These are phyloP conservation scores for Semnornis frantzii DNA, from an alignment of 2,113 vertebrate species.

Conservation along the genomic window DNA sequence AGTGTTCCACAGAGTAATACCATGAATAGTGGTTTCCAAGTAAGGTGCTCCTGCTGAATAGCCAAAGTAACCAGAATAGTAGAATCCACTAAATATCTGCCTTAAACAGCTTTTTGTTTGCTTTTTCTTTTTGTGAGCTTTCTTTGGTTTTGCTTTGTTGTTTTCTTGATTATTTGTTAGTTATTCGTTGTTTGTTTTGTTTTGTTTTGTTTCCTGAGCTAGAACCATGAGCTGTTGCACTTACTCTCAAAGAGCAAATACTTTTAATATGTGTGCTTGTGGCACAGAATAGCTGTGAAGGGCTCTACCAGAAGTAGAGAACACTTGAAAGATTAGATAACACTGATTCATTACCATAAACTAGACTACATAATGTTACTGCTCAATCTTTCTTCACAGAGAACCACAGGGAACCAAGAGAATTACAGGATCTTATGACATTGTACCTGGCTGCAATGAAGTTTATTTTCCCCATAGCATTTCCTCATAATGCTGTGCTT, in stretches of 20 bases:
- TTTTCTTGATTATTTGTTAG: background rate
- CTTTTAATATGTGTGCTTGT: background rate
- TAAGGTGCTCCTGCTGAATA: background rate
- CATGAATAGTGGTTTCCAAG: background rate
- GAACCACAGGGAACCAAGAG: background rate
- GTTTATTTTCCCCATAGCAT: too few relatives aligned
- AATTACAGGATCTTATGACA: too few relatives aligned
- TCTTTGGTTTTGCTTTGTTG: too few relatives aligned
- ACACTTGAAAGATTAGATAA: background rate
- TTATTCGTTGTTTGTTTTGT: too few relatives aligned
- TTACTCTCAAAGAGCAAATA: background rate
- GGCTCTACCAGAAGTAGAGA: background rate
- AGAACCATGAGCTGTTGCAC: background rate
- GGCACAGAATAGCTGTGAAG: background rate
- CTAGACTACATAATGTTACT: background rate
- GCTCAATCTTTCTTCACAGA: background rate
- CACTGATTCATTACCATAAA: background rate
- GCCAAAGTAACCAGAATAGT: background rate
- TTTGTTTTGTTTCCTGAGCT: background rate
- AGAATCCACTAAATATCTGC: background rate
- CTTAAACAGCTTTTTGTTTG: background rate
- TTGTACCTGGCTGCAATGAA: too few relatives aligned
- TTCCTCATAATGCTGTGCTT: too few relatives aligned
- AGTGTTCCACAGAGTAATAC: background rate
- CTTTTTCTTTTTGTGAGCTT: too few relatives aligned